Base-by-base conservation (phyloP, 2,113 vertebrate genomes). In the Passer montanus region DNA sequence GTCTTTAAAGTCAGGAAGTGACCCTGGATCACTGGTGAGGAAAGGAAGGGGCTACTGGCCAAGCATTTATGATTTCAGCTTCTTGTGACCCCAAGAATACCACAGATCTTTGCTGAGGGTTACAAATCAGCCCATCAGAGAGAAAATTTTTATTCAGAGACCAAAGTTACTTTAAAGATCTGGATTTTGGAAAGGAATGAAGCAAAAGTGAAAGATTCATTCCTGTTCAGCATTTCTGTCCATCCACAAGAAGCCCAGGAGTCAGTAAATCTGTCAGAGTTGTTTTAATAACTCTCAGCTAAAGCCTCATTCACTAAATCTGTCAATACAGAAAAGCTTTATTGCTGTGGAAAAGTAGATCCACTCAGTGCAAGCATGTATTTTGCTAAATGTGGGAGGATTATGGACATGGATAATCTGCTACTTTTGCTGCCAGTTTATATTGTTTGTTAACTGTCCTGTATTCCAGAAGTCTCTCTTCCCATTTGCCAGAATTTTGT, bases 281-380 rank as follows among this genome's bases (percentile, higher is more conserved):
- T 78, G 68, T 93, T 95, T 96, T 97, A 96, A 92, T 93, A 97
- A 93, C 68, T 74, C 55, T 74, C 87, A 87, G 89, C 47, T 95
- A 93, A 97, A 97, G 82, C 77, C 74, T 93, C 86, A 91, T 91
- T 97, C 93, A 93, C 87, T 97, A 94, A 63, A 96, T 91, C 95
- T 96, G 95, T 89, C 95, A 96, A 80, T 85, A 92, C 53, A 69
- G 87, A 85, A 96, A 84, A 94, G 81, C 50, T 43, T 78, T 95
- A 94, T 90, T 84, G 88, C 89, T 95, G 60, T 78, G 92, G 93
- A 91, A 85, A 89, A 84, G 75, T 37, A 96, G 47, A 72, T 73
- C 35, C 84, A 91, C 94, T 91, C 79, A 31, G 35, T 33, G 84
- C 56, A 82, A 86, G 41, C 67, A 59, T 1, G 5, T 74, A 66